Percentiles rank a stretch among this genome's conserved stretches.
Evolutionary conservation across 2,113 vertebrate species (phyloP).

Genomic region (Peromyscus polionotus): DNA sequence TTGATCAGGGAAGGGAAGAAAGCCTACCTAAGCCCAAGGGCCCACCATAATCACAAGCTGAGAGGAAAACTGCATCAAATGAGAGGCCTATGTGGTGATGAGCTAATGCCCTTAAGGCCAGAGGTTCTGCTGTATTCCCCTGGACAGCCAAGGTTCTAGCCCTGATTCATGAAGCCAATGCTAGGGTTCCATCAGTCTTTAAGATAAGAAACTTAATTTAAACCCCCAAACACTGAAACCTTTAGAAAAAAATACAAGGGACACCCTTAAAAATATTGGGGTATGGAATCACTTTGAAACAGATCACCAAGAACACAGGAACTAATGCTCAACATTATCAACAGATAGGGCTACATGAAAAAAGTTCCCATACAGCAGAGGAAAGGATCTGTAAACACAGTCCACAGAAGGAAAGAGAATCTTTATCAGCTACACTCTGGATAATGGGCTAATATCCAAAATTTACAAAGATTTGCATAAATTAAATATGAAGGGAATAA

Average conservation of each 20-base stretch:
- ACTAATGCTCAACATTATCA: too few species aligned
- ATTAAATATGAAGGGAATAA: neutral
- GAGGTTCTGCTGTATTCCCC: fast-evolving
- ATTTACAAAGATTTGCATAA: neutral
- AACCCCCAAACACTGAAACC: neutral
- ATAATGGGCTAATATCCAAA: neutral
- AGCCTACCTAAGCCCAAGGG: fast-evolving
- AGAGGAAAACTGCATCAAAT: neutral
- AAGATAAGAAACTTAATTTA: neutral
- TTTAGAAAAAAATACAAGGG: neutral
- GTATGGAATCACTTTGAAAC: neutral
- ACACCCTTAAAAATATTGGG: neutral
- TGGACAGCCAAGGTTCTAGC: neutral
- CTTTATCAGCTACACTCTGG: neutral
- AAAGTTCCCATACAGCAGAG: neutral
- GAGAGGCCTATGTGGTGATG: neutral
- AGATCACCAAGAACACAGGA: neutral
- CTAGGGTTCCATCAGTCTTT: neutral
- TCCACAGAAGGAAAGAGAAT: neutral
- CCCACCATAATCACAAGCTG: neutral
- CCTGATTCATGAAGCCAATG: neutral
- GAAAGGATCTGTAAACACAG: neutral
- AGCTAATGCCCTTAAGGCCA: neutral
- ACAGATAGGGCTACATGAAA: neutral
- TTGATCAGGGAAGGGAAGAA: neutral